Percentiles rank a stretch among this genome's conserved stretches.
Conservation (phyloP, 2,113 vertebrate species). For the Gnathonemus longibarbis region DNA sequence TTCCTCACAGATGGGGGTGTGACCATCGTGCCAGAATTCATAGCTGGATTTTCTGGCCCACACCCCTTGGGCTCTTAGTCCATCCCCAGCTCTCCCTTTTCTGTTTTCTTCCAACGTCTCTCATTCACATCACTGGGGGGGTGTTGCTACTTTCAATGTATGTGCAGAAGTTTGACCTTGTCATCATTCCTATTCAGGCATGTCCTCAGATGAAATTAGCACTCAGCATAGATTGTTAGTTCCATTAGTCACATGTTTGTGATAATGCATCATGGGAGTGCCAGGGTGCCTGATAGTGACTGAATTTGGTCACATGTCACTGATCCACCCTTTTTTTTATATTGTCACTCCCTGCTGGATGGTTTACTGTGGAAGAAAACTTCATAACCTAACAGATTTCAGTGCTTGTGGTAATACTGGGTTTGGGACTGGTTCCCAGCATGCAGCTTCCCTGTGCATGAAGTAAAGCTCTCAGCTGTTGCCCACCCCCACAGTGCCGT, state of each 20-base stretch:
- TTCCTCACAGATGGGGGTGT: not conserved
- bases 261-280: not conserved
- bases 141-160: not conserved
- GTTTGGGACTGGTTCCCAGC: not conserved
- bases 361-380: not conserved
- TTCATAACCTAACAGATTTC: not conserved
- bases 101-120: not conserved
- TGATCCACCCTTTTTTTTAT: not conserved
- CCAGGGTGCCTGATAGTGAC: not conserved
- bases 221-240: not conserved
- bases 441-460: not conserved
- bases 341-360: not conserved
- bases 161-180: not conserved
- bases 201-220: not conserved
- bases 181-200: not conserved
- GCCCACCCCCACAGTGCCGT: conserved; percentile 70
- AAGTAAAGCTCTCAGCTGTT: not conserved
- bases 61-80: not conserved
- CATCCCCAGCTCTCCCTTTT: not conserved
- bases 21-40: not conserved
- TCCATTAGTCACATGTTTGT: not conserved
- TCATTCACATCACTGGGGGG: not conserved
- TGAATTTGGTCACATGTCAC: not conserved
- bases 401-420: not conserved
- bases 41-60: not conserved